Evolutionary conservation across 2,113 vertebrate species (phyloP), one percentile per base, ranked within the genome.

Genomic region (Sceloporus undulatus): DNA sequence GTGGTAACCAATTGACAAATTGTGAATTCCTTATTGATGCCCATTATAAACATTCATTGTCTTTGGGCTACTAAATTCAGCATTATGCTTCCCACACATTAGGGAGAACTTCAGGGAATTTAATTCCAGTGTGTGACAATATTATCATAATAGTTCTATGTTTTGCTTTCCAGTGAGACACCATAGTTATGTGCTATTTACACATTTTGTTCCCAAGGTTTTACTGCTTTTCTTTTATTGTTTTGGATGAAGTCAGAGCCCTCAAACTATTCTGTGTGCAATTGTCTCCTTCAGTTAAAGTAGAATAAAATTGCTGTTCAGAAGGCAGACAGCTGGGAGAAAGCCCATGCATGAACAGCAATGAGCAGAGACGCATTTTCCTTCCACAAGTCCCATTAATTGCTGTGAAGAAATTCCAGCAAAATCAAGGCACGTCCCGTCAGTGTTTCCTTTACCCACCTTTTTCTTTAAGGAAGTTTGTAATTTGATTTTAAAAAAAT

Each of bases 141-240:
- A 75, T 18, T 77, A 13, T 54, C 56, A 82, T 29, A 66, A 87
- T 48, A 65, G 9, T 52, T 38, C 79, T 68, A 5, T 52, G 42
- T 77, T 83, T 83, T 76, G 70, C 42, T 77, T 66, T 82, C 38
- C 42, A 56, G 1, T 10, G 8, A 66, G 27, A 21, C 18, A 70
- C 25, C 34, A 16, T 38, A 6, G 21, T 75, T 90, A 48, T 76
- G 79, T 94, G 78, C 91, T 93, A 85, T 84, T 96, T 93, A 91
- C 86, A 89, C 88, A 91, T 88, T 93, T 92, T 96, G 89, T 96
- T 95, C 91, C 88, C 77, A 81, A 68, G 78, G 68, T 95, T 96
- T 95, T 96, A 96, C 88, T 90, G 88, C 91, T 91, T 90, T 23
- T 92, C 96, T 96, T 94, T 95, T 90, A 92, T 93, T 86, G 85